Conservation (phyloP, 2,797 vertebrate species). For the Delichon dasypus region DNA sequence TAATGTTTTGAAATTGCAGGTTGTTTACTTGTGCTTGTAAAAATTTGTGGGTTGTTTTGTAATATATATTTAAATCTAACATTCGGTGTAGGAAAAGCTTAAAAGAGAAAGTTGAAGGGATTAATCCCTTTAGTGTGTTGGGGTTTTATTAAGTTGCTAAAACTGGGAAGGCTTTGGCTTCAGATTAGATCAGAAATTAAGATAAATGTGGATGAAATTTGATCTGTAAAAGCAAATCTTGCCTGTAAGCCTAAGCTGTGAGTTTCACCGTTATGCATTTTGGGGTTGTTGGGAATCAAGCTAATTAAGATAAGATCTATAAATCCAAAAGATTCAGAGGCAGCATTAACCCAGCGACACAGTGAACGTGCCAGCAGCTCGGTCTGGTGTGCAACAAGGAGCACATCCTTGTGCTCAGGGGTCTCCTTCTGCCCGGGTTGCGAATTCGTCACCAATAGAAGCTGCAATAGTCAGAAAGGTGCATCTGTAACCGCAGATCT, state of each 20-base stretch:
- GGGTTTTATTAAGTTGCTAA: background rate
- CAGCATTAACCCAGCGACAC: background rate
- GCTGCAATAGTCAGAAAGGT: background rate
- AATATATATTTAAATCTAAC: background rate
- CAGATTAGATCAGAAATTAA: background rate
- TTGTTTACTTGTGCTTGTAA: background rate
- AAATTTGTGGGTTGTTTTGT: background rate
- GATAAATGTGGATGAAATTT: background rate
- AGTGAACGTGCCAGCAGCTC: accelerated
- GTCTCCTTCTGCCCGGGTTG: background rate
- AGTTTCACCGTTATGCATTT: background rate
- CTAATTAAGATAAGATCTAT: background rate
- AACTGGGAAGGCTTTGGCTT: background rate
- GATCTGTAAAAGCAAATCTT: background rate
- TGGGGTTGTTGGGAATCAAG: background rate
- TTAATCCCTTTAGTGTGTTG: background rate
- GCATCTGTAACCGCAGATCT: background rate
- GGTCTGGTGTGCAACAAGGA: background rate
- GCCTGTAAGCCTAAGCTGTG: no score
- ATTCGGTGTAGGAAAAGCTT: background rate
- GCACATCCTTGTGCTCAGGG: accelerated
- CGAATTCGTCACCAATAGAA: background rate
- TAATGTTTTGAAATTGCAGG: background rate
- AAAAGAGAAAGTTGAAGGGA: background rate
- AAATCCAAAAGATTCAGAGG: background rate